phyloP scores from a whole-genome alignment of 2,797 vertebrate species.

The Erethizon dorsatum region DNA sequence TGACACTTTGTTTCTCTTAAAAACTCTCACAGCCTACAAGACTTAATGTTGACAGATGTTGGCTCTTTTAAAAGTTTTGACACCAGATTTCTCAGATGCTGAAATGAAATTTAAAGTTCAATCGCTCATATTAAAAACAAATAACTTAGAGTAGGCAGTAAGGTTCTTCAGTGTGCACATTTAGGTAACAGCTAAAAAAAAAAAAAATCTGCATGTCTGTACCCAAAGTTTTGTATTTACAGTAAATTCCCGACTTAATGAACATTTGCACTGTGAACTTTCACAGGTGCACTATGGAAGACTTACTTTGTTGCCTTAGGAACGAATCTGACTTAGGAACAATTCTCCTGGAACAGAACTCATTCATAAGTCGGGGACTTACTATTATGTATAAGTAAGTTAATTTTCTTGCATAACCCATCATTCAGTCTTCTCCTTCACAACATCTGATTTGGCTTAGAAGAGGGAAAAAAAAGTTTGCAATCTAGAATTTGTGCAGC shows the following conservation, averaged over 20 bases:
- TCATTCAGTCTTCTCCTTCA: neutral
- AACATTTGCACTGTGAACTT: neutral
- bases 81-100: slow-evolving; percentile 26
- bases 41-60: slow-evolving; percentile 16
- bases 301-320: neutral
- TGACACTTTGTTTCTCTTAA: slow-evolving; percentile 52
- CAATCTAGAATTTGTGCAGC: neutral
- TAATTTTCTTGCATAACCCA: neutral
- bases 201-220: neutral
- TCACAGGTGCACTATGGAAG: neutral
- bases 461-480: neutral
- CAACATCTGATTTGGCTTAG: neutral
- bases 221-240: slow-evolving; percentile 25
- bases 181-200: neutral
- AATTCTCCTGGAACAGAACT: neutral
- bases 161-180: neutral
- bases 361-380: neutral
- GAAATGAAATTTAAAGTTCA: slow-evolving; percentile 66
- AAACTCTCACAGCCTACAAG: neutral
- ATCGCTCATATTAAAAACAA: slow-evolving; percentile 62
- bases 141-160: neutral
- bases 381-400: neutral
- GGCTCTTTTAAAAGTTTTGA: slow-evolving; percentile 23
- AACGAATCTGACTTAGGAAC: neutral
- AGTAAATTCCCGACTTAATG: neutral